phyloP scores from a whole-genome alignment of 2,888 invertebrate species.

The Synergus laeviventris region DNA sequence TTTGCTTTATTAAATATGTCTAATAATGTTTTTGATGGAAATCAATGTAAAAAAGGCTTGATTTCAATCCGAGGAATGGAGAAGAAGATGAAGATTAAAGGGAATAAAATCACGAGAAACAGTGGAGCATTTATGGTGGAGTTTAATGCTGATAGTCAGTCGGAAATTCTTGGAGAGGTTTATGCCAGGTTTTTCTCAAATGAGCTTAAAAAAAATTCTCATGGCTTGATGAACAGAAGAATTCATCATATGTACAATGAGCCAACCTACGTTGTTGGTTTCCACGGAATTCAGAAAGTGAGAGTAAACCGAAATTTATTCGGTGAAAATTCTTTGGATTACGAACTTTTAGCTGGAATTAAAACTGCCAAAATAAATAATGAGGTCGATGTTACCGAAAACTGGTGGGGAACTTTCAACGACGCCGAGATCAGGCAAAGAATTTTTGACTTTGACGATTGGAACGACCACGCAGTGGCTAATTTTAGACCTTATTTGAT shows the following conservation, averaged over 20 bases:
- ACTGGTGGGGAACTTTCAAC: slow-evolving; percentile 96
- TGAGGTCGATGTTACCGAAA: slow-evolving; percentile 90
- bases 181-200: slow-evolving; percentile 88
- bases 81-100: slow-evolving; percentile 90
- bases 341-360: slow-evolving; percentile 94
- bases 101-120: slow-evolving; percentile 89
- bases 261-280: slow-evolving; percentile 91
- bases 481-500: slow-evolving; percentile 92
- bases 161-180: slow-evolving; percentile 92
- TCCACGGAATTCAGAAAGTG: slow-evolving; percentile 96
- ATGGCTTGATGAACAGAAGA: slow-evolving; percentile 72
- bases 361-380: slow-evolving; percentile 92
- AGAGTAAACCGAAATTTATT: slow-evolving; percentile 93
- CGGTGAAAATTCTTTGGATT: slow-evolving; percentile 88
- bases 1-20: slow-evolving; percentile 93
- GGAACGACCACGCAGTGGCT: slow-evolving; percentile 98
- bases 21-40: slow-evolving; percentile 89
- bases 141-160: slow-evolving; percentile 93
- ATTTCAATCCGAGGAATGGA: slow-evolving; percentile 95
- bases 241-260: slow-evolving; percentile 71
- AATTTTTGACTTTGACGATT: slow-evolving; percentile 99
- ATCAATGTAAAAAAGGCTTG: slow-evolving; percentile 88
- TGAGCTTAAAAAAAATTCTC: slow-evolving; percentile 84
- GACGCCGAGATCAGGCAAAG: slow-evolving; percentile 85
- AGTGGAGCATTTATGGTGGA: slow-evolving; percentile 90